Evolutionary conservation across 2,888 invertebrate species (phyloP), one percentile per base, ranked within the genome.

Genomic region (Himalopsyche japonica): DNA sequence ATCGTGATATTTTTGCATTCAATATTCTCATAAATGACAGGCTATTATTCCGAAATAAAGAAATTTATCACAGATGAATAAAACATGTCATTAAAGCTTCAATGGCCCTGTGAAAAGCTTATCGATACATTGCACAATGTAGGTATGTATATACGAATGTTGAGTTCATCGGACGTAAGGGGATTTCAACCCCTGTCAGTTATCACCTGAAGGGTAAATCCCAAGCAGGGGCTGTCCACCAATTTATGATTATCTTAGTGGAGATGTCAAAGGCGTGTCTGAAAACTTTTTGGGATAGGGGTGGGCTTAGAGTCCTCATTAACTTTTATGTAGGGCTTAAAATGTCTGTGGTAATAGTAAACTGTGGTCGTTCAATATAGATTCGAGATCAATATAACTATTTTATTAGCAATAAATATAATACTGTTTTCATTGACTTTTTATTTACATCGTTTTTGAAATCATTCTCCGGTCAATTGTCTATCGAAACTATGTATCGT

Each of bases 91-190:
- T 27, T 27, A 30, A 27, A 7, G 4, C 15, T 70, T 70, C 30
- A 34, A 37, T 27, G 32, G 49, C 80, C 57, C 57, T 78, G 32
- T 20, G 48, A 37, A 57, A 78, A 49, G 48, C 77, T 48, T 8
- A 70, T 70, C 70, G 70, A 70, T 70, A 70, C 70, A 70, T 70
- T 70, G 30, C 15, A 70, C 27, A 70, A 10, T 30, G 27, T 70
- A 43, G 43, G 15, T 12, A 43, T 12, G 43, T 43, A 70, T 70
- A 70, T 30, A 30, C 70, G 27, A 70, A 70, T 70, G 70, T 70
- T 27, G 80, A 83, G 76, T 83, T 76, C 83, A 79, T 76, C 80
- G 83, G 80, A 64, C 64, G 80, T 76, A 43, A 76, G 83, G 83
- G 83, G 83, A 76, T 12, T 80, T 76, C 37, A 48, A 70, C 49